phyloP scores from a whole-genome alignment of 2,797 vertebrate species.

The Gallinago stenura region DNA sequence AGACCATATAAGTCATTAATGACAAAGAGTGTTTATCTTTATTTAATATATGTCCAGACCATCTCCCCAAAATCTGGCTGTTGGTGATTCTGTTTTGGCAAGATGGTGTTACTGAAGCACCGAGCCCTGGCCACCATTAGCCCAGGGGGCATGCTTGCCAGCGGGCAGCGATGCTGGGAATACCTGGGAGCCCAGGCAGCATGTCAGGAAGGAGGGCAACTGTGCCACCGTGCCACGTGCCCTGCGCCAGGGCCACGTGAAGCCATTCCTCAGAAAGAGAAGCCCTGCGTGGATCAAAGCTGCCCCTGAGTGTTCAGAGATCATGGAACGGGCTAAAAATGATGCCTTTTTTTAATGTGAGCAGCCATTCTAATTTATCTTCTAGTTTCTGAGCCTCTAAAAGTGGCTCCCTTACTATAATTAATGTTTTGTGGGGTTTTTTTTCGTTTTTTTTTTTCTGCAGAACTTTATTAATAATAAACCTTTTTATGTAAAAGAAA shows the following conservation, averaged over 20 bases:
- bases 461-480: background rate
- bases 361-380: background rate
- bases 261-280: background rate
- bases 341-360: background rate
- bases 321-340: background rate
- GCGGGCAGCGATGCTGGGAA: too few species aligned
- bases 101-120: background rate
- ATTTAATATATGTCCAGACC: background rate
- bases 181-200: background rate
- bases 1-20: background rate
- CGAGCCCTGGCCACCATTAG: background rate
- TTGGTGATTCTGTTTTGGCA: background rate
- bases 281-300: background rate
- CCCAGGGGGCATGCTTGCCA: background rate
- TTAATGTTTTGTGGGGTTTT: background rate
- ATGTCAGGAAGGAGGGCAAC: fast-evolving
- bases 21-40: background rate
- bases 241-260: fast-evolving
- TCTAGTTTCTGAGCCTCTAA: background rate
- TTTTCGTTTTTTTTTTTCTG: background rate
- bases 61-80: background rate
- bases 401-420: background rate
- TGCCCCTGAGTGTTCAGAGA: background rate
- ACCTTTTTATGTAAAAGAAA: background rate
- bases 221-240: fast-evolving